A percentile compares a stretch with the other conserved stretches of the same genome.
Conservation (phyloP, 92 coral and sea anemone species). For the Phenganax marumi region DNA sequence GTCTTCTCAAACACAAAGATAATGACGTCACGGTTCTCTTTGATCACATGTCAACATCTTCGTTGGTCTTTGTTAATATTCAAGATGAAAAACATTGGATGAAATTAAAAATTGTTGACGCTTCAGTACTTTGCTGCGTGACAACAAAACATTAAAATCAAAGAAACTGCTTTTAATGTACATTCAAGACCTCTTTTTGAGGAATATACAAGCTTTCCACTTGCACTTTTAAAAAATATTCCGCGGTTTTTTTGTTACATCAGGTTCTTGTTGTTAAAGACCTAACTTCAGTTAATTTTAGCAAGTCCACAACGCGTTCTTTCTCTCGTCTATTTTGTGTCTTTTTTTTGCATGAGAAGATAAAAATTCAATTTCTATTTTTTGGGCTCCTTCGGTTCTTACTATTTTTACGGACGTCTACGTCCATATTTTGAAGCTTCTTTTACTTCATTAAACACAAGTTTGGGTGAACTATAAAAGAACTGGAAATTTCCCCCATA, state of each 20-base stretch:
- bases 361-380: not conserved
- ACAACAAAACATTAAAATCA: constrained; percentile 25
- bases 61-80: not conserved
- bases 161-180: constrained; percentile 14
- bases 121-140: constrained; percentile 26
- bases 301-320: no score
- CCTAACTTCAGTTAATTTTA: no score
- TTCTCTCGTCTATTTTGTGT: not conserved
- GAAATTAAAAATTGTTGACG: constrained; percentile 31
- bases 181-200: not conserved
- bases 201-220: not conserved
- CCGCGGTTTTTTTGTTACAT: no score
- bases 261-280: no score
- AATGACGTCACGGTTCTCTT: constrained; percentile 34
- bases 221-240: not conserved
- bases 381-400: not conserved
- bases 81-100: constrained; percentile 25
- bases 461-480: not conserved
- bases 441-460: no score
- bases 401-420: not conserved
- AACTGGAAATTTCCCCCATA: not conserved
- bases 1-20: constrained; percentile 22
- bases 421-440: no score
- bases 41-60: constrained; percentile 37
- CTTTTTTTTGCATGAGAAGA: constrained; percentile 6